Evolutionary conservation across 2,113 vertebrate species (phyloP), one percentile per base, ranked within the genome.

Genomic region (Girardinichthys multiradiatus): DNA sequence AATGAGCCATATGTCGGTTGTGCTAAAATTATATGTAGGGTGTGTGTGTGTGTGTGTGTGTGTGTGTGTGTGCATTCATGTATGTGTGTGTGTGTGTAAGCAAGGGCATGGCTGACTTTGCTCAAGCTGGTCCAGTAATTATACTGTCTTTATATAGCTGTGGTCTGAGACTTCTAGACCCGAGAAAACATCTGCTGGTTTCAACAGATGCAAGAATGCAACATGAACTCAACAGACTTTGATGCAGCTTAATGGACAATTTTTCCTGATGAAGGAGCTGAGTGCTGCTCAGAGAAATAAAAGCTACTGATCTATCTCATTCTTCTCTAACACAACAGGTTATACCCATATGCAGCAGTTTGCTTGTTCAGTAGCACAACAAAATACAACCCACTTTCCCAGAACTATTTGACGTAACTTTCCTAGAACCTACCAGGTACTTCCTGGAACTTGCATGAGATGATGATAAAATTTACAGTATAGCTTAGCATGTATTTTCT

Each of bases 51-150:
- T 70, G 69, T 1, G 51, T 60, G 4, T 37, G 30, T 37, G 19
- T 71, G 66, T 70, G 60, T 59, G 15, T 28, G 6, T 29, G 13
- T 62, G 24, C 62, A 39, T 62, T 27, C 57, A 33, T 66, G 27
- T 74, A 4, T 37, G 48, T 77, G 57, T 69, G 27, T 64, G 58
- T 65, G 72, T 68, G 64, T 2, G 61, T 37, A 66, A 74, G 60
- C 70, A 70, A 82, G 77, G 77, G 70, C 65, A 86, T 75, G 83
- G 86, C 71, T 70, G 51, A 24, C 70, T 29, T 21, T 26, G 57
- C 72, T 86, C 77, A 80, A 90, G 71, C 79, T 87, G 76, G 83
- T 89, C 85, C 87, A 83, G 83, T 92, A 91, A 92, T 93, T 92
- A 92, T 27, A 67, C 68, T 42, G 68, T 68, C 89, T 92, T 84